Evolutionary conservation across 1,140 invertebrate genomes (phyloP), one percentile per base, ranked within the genome.

Genomic region (Drosophila tani): DNA sequence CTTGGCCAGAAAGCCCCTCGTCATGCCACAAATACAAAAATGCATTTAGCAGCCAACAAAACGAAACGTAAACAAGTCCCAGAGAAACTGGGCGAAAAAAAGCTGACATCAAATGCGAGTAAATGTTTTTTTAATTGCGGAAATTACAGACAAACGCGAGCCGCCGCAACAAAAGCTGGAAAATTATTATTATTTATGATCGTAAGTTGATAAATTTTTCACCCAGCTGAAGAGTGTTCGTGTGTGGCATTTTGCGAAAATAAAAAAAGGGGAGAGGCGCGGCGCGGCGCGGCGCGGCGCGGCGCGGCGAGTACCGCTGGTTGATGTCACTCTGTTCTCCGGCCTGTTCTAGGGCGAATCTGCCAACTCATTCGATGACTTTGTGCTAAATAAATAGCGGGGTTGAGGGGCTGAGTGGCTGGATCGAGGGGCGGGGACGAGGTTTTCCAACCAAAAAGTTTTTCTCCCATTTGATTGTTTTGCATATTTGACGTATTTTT

Each of bases 111-210:
- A 91, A 91, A 91, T 57, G 71, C 78, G 81, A 91, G 76, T 90
- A 91, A 91, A 91, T 91, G 90, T 79, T 91, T 91, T 91, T 91
- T 90, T 91, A 91, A 92, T 92, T 91, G 90, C 91, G 90, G 91
- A 92, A 92, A 92, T 92, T 91, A 91, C 81, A 76, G 74, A 66
- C 71, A 88, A 81, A 88, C 84, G 83, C 77, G 67, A 62, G 81
- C 81, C 81, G 81, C 74, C 78, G 58, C 80, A 77, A 77, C 71
- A 82, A 87, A 79, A 80, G 83, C 71, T 79, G 79, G 69, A 76
- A 91, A 91, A 91, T 91, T 82, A 88, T 88, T 86, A 88, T 86
- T 86, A 84, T 92, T 91, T 91, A 91, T 91, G 82, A 69, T 82
- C 83, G 73, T 66, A 83, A 91, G 78, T 92, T 92, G 86, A 92